Conservation (phyloP, 2,888 invertebrate species). For the Pristionchus exspectatus region DNA sequence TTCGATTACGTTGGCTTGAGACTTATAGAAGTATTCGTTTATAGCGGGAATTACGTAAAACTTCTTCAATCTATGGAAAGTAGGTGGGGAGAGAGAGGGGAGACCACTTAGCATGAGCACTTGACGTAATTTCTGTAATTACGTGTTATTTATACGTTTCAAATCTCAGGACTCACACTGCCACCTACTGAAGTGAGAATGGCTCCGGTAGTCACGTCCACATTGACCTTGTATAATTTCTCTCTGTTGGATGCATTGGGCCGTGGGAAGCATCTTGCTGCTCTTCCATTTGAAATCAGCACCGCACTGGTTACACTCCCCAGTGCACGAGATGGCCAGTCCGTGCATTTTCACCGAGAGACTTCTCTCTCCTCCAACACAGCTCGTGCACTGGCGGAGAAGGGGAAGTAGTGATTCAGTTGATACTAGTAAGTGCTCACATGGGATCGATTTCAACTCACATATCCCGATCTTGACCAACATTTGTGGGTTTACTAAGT, state of each 20-base stretch:
- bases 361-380: neutral
- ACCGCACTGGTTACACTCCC: neutral
- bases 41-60: neutral
- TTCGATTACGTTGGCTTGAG: neutral
- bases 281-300: neutral
- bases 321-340: neutral
- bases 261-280: neutral
- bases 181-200: neutral
- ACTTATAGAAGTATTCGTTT: neutral
- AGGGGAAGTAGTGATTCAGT: neutral
- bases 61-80: neutral
- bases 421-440: neutral
- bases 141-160: neutral
- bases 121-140: neutral
- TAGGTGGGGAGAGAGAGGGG: neutral
- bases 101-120: neutral
- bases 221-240: too few species aligned
- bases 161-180: neutral
- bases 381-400: neutral
- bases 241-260: neutral
- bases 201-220: neutral
- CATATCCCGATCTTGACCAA: too few species aligned
- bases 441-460: too few species aligned
- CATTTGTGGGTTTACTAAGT: too few species aligned
- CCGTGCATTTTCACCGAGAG: neutral